Conservation (phyloP, 2,888 invertebrate species). For the Ferdinandea cuprea region DNA sequence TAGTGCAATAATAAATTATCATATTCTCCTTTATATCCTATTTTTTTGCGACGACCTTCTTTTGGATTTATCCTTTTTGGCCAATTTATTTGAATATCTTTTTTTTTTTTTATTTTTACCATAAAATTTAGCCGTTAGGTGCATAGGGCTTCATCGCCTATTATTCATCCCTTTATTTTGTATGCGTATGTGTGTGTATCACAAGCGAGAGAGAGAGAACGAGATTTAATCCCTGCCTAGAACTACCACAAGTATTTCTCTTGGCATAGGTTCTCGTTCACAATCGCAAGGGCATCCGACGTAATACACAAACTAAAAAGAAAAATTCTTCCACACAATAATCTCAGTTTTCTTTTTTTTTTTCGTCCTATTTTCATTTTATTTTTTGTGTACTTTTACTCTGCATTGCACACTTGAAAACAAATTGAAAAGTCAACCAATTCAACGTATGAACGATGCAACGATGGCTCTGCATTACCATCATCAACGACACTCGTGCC, state of each 20-base stretch:
- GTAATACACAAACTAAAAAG: constrained; percentile 6
- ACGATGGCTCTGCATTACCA: constrained; percentile 49
- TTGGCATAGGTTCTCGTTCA: constrained; percentile 21
- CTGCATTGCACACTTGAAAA: constrained; percentile 63
- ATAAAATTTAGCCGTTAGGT: constrained; percentile 48
- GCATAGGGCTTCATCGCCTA: constrained; percentile 62
- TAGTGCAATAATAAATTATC: constrained; percentile 73
- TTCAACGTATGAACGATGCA: constrained; percentile 66
- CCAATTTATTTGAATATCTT: constrained; percentile 41
- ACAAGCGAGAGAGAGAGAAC: constrained; percentile 5
- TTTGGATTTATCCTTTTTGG: constrained; percentile 51
- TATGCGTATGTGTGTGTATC: background rate
- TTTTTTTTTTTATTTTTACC: constrained; percentile 19
- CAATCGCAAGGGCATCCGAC: constrained; percentile 18
- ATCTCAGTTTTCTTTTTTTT: too few relatives aligned
- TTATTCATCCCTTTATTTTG: constrained; percentile 61
- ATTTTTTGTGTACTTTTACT: constrained; percentile 33
- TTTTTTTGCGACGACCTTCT: constrained; percentile 62
- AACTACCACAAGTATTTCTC: constrained; percentile 46
- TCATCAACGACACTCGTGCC: constrained; percentile 46
- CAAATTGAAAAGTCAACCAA: constrained; percentile 75
- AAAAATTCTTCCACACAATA: constrained; percentile 56
- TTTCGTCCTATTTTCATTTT: constrained; percentile 44
- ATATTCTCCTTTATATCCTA: constrained; percentile 57
- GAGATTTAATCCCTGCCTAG: constrained; percentile 56